Evolutionary conservation across 1,140 invertebrate genomes (phyloP), one percentile per base, ranked within the genome.

Genomic region (Odontomachus brunneus): DNA sequence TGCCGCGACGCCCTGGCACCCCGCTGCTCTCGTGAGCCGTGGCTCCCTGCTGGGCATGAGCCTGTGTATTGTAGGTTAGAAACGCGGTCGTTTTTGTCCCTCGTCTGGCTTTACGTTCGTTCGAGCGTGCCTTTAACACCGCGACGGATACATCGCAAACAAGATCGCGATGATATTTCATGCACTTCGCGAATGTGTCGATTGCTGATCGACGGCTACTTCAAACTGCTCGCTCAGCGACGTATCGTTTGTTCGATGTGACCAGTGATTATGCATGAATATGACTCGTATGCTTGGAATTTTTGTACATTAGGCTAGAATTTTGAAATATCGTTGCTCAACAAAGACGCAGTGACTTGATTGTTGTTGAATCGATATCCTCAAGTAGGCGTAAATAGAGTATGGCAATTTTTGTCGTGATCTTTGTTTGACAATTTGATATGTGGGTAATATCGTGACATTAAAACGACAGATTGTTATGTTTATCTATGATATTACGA

Each of bases 1-100:
- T 89, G 49, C 19, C 53, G 15, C 24, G 49, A 19, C 2, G 15
- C 53, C 60, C 29, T 29, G 67, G 22, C 3, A 48, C 85, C 85
- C 66, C 26, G 5, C n/a, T 12, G 48, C 24, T 38, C 53, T 9
- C 29, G 11, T 1, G 24, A 26, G 12, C n/a, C 60, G 49, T 12
- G 62, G 19, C 53, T 57, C 55, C 9, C 38, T 3, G 38, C 38
- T 44, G 38, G 38, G 38, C 4, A 5, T 44, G 38, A 9, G 38
- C 9, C 38, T 11, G 38, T 11, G 38, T 44, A 11, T n/a, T 44
- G 9, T 44, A 11, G 9, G 38, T 44, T 44, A 44, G 38, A 44
- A 9, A 9, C 38, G 3, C 0, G 3, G 38, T 44, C 38, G 29
- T n/a, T 44, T 44, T 44, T 44, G 38, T 44, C 38, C 9, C n/a